phyloP scores from a whole-genome alignment of 2,888 invertebrate genomes.

The Tenthredo distinguenda region DNA sequence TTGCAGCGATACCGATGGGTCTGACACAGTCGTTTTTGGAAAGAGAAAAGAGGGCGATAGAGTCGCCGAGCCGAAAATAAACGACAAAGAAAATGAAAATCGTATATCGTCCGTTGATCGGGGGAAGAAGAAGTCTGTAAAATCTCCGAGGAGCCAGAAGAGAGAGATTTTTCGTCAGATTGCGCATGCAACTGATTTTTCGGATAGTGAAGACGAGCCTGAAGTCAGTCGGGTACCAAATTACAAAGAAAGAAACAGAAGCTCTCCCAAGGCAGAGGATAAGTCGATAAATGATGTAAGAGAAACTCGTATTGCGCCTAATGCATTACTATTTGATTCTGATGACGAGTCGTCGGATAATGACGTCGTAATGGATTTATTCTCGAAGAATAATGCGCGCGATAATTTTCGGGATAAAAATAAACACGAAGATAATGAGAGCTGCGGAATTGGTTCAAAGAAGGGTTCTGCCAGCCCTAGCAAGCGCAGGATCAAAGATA shows the following conservation, averaged over 20 bases:
- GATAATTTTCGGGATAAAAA: constrained; percentile 12
- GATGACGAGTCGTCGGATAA: neutral
- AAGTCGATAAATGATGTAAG: neutral
- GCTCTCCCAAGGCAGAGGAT: neutral
- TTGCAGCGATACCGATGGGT: neutral
- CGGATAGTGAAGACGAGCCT: neutral
- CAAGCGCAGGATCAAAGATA: neutral
- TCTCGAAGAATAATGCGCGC: neutral
- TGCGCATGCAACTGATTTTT: neutral
- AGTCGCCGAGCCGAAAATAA: neutral
- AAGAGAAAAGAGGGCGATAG: neutral
- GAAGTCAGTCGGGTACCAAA: neutral
- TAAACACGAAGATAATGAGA: neutral
- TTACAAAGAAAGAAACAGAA: neutral
- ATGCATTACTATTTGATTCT: neutral
- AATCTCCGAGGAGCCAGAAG: neutral
- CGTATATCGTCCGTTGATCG: neutral
- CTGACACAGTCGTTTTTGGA: neutral
- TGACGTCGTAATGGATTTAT: neutral
- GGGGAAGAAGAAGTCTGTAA: neutral
- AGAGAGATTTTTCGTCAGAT: neutral
- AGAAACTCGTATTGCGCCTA: neutral
- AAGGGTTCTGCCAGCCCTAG: neutral
- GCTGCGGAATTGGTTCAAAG: neutral
- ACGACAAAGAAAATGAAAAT: neutral